phyloP scores from a whole-genome alignment of 2,113 vertebrate genomes.

The Pao palembangensis region DNA sequence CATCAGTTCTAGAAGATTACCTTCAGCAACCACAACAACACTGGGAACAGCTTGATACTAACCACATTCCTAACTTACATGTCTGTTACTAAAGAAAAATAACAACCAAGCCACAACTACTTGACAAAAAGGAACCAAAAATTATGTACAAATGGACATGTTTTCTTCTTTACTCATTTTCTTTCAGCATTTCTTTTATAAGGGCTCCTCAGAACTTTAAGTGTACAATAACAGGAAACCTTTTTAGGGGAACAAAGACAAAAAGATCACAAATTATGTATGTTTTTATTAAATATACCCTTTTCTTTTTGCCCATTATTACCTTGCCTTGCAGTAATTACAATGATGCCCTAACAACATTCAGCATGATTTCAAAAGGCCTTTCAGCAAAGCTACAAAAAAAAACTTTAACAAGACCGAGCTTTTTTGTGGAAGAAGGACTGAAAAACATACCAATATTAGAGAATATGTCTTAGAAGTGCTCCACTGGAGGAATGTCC shows the following conservation, averaged over 20 bases:
- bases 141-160: conserved; percentile 6
- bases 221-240: conserved; percentile 24
- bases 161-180: conserved; percentile 5
- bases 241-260: conserved; percentile 13
- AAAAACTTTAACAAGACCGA: neutral
- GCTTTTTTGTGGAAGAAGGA: too few relatives aligned
- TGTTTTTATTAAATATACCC: conserved; percentile 16
- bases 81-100: too few relatives aligned
- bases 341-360: conserved; percentile 18
- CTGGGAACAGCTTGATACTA: too few relatives aligned
- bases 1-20: too few relatives aligned
- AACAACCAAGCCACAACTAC: conserved; percentile 5
- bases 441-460: too few relatives aligned
- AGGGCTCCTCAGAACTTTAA: conserved; percentile 8
- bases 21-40: too few relatives aligned
- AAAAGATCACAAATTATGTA: conserved; percentile 39
- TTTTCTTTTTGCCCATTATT: conserved; percentile 22
- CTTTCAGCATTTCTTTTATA: conserved; percentile 16
- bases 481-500: too few relatives aligned
- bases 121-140: conserved; percentile 5
- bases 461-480: too few relatives aligned
- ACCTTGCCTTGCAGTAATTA: conserved; percentile 23
- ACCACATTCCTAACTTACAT: too few relatives aligned
- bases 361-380: conserved; percentile 22
- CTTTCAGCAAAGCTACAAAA: conserved; percentile 13